Percentiles rank a stretch among this genome's conserved stretches.
phyloP scores from a whole-genome alignment of 2,113 vertebrate genomes.

The Alces alces region DNA sequence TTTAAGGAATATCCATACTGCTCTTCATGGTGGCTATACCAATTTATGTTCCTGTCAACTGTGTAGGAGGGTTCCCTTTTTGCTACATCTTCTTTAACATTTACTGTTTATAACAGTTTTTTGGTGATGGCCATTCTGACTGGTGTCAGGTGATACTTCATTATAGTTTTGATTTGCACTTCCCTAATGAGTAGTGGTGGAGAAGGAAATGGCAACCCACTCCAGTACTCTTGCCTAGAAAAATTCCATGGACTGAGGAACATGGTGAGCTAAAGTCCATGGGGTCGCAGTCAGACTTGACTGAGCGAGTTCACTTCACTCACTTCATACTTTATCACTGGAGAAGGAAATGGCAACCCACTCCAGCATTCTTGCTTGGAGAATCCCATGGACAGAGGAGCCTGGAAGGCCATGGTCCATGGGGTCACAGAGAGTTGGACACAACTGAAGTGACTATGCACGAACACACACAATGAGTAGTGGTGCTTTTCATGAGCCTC shows the following conservation, averaged over 20 bases:
- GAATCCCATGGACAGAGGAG: background rate
- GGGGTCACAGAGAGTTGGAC: accelerated
- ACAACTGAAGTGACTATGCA: background rate
- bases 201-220: background rate
- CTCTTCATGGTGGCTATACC: background rate
- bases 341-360: background rate
- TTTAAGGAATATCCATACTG: background rate
- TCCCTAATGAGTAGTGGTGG: background rate
- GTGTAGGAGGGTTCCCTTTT: background rate
- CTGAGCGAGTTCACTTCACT: background rate
- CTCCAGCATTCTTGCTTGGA: background rate
- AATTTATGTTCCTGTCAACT: background rate
- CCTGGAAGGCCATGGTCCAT: background rate
- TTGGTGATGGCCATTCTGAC: background rate
- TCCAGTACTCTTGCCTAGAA: background rate
- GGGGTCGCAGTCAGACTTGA: accelerated
- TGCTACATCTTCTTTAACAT: background rate
- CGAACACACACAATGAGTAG: background rate
- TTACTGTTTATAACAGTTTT: background rate
- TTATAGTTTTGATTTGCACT: background rate
- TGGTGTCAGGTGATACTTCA: background rate
- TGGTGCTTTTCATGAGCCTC: background rate
- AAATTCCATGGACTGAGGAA: background rate
- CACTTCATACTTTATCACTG: background rate
- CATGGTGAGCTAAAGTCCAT: background rate